Evolutionary conservation across 2,888 invertebrate species (phyloP), one percentile per base, ranked within the genome.

Genomic region (Cabera pusaria): DNA sequence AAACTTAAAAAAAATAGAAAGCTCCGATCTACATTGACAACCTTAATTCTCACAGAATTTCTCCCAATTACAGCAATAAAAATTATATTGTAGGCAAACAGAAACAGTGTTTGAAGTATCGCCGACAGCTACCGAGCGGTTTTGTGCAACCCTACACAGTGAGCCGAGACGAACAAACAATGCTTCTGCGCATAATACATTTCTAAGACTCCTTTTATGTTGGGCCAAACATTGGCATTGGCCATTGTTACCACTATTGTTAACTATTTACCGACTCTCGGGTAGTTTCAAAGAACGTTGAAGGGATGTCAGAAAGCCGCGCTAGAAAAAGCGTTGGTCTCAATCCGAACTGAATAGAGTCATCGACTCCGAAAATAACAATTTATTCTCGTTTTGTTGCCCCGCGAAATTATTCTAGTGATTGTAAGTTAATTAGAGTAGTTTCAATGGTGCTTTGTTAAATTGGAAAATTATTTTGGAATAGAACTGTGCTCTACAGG

Each of bases 71-170:
- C 81, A 39, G 80, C 77, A 83, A 82, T 88, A 86, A 86, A 86
- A 85, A 84, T 85, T 78, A 88, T 87, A 82, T 80, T 83, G 78
- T 76, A 80, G 65, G 75, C 58, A 86, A 88, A 87, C 86, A 85
- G 50, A 29, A 27, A 49, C 79, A n/a, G n/a, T n/a, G n/a, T 86
- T 87, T 86, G 83, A 84, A 62, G 62, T 54, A 12, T 48, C 56
- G 69, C 78, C 77, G 77, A 56, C 65, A 54, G 87, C 87, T 87
- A 87, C 87, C 81, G 86, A 61, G 67, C 72, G 85, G 85, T 86
- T 83, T 85, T 85, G 82, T 85, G 85, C 87, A 87, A 86, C 75
- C 70, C 74, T 53, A 60, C n/a, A 21, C 29, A 6, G 21, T 7
- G 50, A 52, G 52, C 58, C 43, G 51, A 50, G 50, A 40, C 28